Percentiles rank a stretch among this genome's conserved stretches.
Conservation (phyloP, 1,140 invertebrate genomes). For the Bicyclus anynana region DNA sequence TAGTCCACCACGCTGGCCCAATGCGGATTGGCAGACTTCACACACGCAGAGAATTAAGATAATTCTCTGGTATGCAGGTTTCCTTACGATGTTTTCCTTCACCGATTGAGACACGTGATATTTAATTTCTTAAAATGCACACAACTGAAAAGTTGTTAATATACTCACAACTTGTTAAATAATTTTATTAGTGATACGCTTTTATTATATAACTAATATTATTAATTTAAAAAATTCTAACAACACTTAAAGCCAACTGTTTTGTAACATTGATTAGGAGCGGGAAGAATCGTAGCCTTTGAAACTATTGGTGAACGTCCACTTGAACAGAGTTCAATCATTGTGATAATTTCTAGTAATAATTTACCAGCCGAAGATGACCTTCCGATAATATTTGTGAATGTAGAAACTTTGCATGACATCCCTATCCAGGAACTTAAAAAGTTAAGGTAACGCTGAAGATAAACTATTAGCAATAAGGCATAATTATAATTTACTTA, state of each 20-base stretch:
- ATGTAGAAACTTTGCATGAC: constrained; percentile 44
- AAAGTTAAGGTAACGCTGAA: constrained; percentile 33
- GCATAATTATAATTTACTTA: background rate
- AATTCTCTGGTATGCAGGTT: too few relatives aligned
- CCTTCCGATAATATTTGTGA: constrained; percentile 53
- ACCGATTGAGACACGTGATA: too few relatives aligned
- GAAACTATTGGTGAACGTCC: constrained; percentile 38
- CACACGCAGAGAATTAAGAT: too few relatives aligned
- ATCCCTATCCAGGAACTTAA: constrained; percentile 42
- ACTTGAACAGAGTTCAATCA: constrained; percentile 40
- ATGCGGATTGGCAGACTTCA: too few relatives aligned
- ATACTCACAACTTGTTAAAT: too few relatives aligned
- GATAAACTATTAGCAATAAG: background rate
- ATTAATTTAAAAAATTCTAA: too few relatives aligned
- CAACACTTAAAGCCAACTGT: background rate
- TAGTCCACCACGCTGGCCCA: too few relatives aligned
- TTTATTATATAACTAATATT: too few relatives aligned
- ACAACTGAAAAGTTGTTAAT: too few relatives aligned
- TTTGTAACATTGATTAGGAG: constrained; percentile 38
- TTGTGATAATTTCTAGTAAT: constrained; percentile 46
- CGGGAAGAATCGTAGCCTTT: constrained; percentile 49
- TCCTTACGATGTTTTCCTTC: too few relatives aligned
- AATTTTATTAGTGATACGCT: too few relatives aligned
- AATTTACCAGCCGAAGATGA: constrained; percentile 61
- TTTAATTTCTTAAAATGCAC: too few relatives aligned